phyloP scores from a whole-genome alignment of 2,113 vertebrate genomes.

The Semnopithecus entellus region DNA sequence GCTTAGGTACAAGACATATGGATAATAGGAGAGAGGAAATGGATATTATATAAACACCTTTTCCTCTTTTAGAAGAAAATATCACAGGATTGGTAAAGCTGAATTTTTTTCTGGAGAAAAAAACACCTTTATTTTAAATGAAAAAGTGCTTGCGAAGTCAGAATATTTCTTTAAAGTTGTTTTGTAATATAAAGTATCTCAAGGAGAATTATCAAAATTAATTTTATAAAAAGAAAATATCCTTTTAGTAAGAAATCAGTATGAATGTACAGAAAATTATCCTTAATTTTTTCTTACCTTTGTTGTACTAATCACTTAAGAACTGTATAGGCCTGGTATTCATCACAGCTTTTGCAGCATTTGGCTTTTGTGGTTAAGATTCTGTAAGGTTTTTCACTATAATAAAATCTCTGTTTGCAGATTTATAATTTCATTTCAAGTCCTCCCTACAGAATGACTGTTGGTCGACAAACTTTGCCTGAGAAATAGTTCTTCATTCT shows the following conservation, averaged over 20 bases:
- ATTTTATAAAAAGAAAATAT: neutral
- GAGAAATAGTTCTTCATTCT: constrained; percentile 38
- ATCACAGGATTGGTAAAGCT: neutral
- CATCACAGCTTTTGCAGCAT: neutral
- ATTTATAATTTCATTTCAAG: constrained; percentile 63
- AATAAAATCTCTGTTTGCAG: constrained; percentile 35
- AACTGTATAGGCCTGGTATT: neutral
- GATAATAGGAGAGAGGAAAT: neutral
- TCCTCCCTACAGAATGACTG: constrained; percentile 28
- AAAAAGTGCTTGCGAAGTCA: neutral
- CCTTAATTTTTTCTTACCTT: neutral
- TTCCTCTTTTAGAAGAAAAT: neutral
- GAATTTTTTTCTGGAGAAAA: neutral
- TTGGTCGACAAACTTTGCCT: constrained; percentile 6
- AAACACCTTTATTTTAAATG: neutral
- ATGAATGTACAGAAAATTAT: neutral
- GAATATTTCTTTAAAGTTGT: neutral
- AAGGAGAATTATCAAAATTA: neutral
- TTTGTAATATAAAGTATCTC: neutral
- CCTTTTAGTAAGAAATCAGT: neutral
- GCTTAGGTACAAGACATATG: neutral
- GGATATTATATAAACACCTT: neutral
- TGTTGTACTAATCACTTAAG: neutral
- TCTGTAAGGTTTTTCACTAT: constrained; percentile 40
- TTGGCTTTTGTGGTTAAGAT: constrained; percentile 8